Evolutionary conservation across 2,888 invertebrate species (phyloP).

Genomic region (Dioctria rufipes): DNA sequence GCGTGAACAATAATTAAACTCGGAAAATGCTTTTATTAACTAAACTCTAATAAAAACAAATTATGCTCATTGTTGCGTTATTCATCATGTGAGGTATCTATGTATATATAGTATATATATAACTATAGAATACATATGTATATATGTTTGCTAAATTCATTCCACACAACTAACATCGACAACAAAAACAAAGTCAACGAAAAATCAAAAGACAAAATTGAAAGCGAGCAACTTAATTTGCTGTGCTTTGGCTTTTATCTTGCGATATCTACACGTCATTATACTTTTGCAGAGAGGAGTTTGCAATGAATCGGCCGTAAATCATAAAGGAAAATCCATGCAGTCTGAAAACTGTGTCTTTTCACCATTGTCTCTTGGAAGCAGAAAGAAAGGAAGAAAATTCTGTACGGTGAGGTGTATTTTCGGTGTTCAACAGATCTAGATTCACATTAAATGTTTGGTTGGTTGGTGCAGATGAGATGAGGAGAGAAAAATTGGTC

Average conservation of each 20-base stretch:
- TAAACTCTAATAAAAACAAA: conserved; percentile 34
- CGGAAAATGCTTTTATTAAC: conserved; percentile 36
- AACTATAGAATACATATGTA: no score
- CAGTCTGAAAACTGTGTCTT: conserved; percentile 50
- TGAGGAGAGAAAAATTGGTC: conserved; percentile 4
- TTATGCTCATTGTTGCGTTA: conserved; percentile 22
- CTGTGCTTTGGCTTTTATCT: conserved; percentile 39
- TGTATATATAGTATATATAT: no score
- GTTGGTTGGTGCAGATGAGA: conserved; percentile 23
- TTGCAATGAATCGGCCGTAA: conserved; percentile 45
- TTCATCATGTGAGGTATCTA: neutral
- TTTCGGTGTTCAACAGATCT: conserved; percentile 41
- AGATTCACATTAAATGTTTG: conserved; percentile 49
- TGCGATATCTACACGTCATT: conserved; percentile 49
- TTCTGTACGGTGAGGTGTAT: conserved; percentile 33
- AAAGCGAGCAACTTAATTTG: conserved; percentile 52
- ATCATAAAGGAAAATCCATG: conserved; percentile 50
- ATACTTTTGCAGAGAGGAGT: neutral
- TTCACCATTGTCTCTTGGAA: conserved; percentile 45
- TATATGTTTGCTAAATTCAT: neutral
- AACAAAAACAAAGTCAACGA: neutral
- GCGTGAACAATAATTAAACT: conserved; percentile 10
- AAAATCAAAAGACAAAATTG: conserved; percentile 50
- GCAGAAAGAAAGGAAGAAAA: conserved; percentile 19
- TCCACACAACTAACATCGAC: neutral